A percentile compares a stretch with the other conserved stretches of the same genome.
Conservation (phyloP, 1,140 invertebrate genomes). For the Drosophila pachea region DNA sequence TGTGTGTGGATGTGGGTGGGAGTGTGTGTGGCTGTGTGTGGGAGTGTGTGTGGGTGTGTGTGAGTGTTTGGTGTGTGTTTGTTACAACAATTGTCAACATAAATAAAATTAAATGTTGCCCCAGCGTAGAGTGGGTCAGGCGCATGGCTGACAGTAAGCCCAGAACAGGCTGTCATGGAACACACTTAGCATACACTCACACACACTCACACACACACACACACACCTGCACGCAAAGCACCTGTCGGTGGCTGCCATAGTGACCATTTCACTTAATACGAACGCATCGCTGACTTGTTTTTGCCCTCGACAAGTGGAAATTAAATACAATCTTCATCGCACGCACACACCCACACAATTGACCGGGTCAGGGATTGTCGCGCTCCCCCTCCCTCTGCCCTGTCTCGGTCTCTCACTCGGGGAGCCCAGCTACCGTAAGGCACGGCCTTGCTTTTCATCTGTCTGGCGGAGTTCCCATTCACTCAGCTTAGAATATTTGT, state of each 20-base stretch:
- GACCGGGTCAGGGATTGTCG: background rate
- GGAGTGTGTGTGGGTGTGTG: conserved; percentile 25
- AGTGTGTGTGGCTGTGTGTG: conserved; percentile 13
- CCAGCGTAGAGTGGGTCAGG: conserved; percentile 36
- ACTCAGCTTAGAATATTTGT: conserved; percentile 43
- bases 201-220: conserved; percentile 14
- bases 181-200: conserved; percentile 2
- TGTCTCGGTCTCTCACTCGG: conserved; percentile 10
- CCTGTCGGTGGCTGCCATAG: conserved; percentile 70
- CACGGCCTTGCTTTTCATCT: conserved; percentile 25
- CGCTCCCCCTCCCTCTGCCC: background rate
- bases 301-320: conserved; percentile 58
- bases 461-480: conserved; percentile 36
- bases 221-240: conserved; percentile 17
- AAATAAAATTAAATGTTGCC: conserved; percentile 73
- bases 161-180: background rate
- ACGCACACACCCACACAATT: conserved; percentile 20
- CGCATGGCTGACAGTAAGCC: background rate
- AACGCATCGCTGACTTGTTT: conserved; percentile 44
- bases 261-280: conserved; percentile 73
- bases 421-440: conserved; percentile 16
- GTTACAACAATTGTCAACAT: conserved; percentile 72
- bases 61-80: conserved; percentile 25
- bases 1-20: conserved; percentile 31
- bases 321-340: conserved; percentile 54